Conservation (phyloP, 2,113 vertebrate species). For the Cebidichthys violaceus region DNA sequence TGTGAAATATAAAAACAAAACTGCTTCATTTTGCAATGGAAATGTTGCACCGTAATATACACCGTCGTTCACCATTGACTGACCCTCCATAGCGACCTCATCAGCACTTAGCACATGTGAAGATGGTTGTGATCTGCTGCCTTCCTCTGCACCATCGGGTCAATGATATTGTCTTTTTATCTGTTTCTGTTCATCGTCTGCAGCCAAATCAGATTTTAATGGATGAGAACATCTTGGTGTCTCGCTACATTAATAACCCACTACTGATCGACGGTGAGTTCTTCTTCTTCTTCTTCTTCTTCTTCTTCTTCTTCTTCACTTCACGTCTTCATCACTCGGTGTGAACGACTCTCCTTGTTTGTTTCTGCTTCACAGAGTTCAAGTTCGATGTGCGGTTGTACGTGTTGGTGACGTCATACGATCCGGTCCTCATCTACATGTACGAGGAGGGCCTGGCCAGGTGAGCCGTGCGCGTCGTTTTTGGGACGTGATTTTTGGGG, state of each 20-base stretch:
- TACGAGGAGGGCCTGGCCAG: conserved; percentile 97
- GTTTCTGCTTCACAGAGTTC: conserved; percentile 88
- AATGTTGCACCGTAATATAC: too few species aligned
- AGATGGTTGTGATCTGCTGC: neutral
- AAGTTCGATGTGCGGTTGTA: conserved; percentile 98
- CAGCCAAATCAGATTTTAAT: conserved; percentile 95
- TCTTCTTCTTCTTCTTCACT: conserved; percentile 26
- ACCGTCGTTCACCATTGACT: too few species aligned
- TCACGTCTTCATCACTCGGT: neutral
- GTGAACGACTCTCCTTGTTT: neutral
- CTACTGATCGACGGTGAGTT: conserved; percentile 94
- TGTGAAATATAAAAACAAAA: neutral
- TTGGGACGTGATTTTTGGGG: neutral
- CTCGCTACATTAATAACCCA: conserved; percentile 94
- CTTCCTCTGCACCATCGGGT: neutral
- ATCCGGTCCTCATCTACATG: conserved; percentile 94
- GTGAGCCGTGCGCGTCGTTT: conserved; percentile 75
- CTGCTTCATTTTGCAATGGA: neutral
- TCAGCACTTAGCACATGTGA: neutral
- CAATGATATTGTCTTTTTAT: conserved; percentile 20
- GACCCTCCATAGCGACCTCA: neutral
- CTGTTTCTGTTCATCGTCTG: conserved; percentile 33
- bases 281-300: neutral
- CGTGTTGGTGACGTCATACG: conserved; percentile 96
- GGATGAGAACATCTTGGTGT: conserved; percentile 96